These are phyloP conservation scores for Congeria kusceri DNA, from an alignment of 2,888 invertebrate genomes.

Conservation along the genomic window DNA sequence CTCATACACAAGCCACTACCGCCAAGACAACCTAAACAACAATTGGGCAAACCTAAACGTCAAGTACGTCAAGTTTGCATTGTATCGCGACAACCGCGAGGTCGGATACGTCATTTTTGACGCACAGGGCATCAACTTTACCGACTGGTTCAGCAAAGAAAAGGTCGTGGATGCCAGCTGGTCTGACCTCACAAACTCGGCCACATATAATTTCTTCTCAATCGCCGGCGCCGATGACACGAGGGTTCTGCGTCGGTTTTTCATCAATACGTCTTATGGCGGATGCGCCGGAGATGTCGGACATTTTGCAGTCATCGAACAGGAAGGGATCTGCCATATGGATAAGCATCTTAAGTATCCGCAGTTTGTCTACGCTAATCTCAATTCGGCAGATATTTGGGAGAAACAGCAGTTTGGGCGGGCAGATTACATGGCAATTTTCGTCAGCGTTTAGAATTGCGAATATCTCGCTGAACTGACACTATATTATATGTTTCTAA, in stretches of 20 bases:
- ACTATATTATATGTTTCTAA: too few species aligned
- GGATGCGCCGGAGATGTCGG: constrained; percentile 13
- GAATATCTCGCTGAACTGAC: too few species aligned
- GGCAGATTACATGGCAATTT: constrained; percentile 32
- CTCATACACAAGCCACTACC: constrained; percentile 16
- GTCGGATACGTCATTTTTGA: constrained; percentile 23
- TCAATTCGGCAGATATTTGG: constrained; percentile 26
- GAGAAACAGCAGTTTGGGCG: constrained; percentile 1
- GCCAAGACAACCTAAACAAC: background rate
- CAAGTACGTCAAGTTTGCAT: constrained; percentile 19
- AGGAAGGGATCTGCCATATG: constrained; percentile 1
- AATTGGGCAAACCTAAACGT: constrained; percentile 7
- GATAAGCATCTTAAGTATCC: constrained; percentile 18
- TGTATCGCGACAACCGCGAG: constrained; percentile 10
- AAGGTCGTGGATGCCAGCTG: constrained; percentile 6
- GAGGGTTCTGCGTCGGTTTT: background rate
- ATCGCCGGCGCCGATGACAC: background rate
- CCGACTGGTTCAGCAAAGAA: constrained; percentile 7
- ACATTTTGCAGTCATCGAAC: constrained; percentile 8
- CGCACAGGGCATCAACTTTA: background rate
- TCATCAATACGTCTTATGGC: background rate
- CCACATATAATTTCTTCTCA: constrained; percentile 11
- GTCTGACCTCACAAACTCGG: constrained; percentile 7
- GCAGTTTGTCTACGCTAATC: constrained; percentile 21
- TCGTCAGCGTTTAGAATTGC: too few species aligned